Evolutionary conservation across 2,797 vertebrate species (phyloP).

Genomic region (Paratrypauchen microcephalus): DNA sequence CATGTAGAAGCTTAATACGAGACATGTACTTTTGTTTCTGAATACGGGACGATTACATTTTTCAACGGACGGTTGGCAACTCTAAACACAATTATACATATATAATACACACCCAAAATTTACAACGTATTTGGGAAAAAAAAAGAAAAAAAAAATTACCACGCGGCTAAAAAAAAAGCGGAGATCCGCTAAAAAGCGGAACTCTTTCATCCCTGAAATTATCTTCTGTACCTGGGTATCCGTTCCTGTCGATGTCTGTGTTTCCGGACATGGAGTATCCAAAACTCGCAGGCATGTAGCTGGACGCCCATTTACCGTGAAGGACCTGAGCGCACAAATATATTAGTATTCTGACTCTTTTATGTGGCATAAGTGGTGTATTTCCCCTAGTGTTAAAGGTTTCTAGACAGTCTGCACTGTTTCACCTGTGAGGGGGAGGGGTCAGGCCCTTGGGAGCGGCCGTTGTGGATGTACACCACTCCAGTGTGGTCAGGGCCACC

Average conservation of each 20-base stretch:
- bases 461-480: constrained; percentile 93
- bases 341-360: background rate
- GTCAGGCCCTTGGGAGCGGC: constrained; percentile 79
- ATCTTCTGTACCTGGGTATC: constrained; percentile 86
- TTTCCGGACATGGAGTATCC: constrained; percentile 93
- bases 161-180: too few relatives aligned
- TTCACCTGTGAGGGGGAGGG: constrained; percentile 80
- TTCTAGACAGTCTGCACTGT: too few relatives aligned
- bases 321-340: constrained; percentile 74
- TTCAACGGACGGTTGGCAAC: too few relatives aligned
- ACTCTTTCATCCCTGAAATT: too few relatives aligned
- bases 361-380: background rate
- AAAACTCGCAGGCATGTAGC: constrained; percentile 91
- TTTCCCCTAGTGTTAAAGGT: background rate
- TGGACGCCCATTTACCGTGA: constrained; percentile 88
- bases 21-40: too few relatives aligned
- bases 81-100: too few relatives aligned
- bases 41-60: too few relatives aligned
- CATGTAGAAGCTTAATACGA: too few relatives aligned
- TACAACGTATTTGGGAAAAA: too few relatives aligned
- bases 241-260: constrained; percentile 92
- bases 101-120: too few relatives aligned
- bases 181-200: too few relatives aligned
- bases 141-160: too few relatives aligned
- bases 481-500: constrained; percentile 85